A percentile compares a stretch with the other conserved stretches of the same genome.
Evolutionary conservation across 2,113 vertebrate species (phyloP).

Genomic region (Chloebia gouldiae): DNA sequence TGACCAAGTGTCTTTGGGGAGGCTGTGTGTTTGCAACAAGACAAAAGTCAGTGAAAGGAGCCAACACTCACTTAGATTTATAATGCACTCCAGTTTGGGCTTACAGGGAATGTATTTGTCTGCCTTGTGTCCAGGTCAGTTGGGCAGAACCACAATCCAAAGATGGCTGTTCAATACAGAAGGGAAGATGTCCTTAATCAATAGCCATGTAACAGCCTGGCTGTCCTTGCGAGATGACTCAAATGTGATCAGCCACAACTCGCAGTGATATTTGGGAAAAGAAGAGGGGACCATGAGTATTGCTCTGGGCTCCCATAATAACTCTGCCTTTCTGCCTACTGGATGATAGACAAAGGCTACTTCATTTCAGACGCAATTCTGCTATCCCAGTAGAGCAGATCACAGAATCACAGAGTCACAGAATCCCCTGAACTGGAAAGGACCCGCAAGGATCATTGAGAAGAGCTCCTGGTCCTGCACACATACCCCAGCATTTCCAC

Average conservation of each 20-base stretch:
- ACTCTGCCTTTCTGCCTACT: background rate
- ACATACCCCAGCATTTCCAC: rapidly evolving
- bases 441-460: background rate
- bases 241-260: background rate
- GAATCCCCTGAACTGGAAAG: background rate
- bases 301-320: background rate
- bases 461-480: rapidly evolving
- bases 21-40: background rate
- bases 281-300: background rate
- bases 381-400: background rate
- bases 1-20: background rate
- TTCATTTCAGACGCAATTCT: background rate
- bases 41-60: background rate
- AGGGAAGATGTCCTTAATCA: background rate
- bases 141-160: background rate
- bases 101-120: background rate
- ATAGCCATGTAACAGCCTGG: background rate
- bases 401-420: background rate
- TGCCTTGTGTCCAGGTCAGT: background rate
- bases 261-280: background rate
- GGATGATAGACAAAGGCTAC: background rate
- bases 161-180: background rate
- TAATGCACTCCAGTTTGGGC: background rate
- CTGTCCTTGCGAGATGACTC: background rate
- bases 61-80: background rate